Conservation (phyloP, 2,113 vertebrate genomes). For the Rhynchopsitta pachyrhyncha region DNA sequence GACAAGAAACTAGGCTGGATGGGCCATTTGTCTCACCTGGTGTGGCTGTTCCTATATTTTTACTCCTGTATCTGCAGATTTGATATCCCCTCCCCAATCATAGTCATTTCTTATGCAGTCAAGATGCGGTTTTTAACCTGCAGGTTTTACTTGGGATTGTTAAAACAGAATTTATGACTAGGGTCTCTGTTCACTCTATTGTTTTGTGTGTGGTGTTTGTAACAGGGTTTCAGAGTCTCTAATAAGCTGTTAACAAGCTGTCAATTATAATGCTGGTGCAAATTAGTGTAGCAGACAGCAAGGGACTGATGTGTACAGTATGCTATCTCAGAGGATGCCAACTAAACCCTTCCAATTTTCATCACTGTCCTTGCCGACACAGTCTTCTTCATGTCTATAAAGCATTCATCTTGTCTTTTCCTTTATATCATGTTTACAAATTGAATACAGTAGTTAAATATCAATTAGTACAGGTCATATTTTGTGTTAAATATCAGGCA, state of each 20-base stretch:
- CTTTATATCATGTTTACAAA: constrained; percentile 52
- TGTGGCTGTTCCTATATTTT: not conserved
- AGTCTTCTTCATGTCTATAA: not conserved
- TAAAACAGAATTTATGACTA: constrained; percentile 16
- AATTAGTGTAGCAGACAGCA: constrained; percentile 61
- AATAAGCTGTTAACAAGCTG: constrained; percentile 81
- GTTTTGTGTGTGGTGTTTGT: constrained; percentile 53
- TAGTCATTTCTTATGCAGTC: not conserved
- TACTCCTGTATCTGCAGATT: not conserved
- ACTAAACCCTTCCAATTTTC: constrained; percentile 47
- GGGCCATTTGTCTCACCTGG: not conserved
- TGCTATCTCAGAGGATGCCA: constrained; percentile 43
- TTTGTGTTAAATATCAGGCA: constrained; percentile 55
- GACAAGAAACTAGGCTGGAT: not conserved
- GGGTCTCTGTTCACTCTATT: constrained; percentile 34
- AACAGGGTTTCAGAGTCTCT: constrained; percentile 61
- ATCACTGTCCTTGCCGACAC: constrained; percentile 40
- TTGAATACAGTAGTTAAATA: constrained; percentile 59
- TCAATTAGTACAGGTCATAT: constrained; percentile 62
- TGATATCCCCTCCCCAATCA: not conserved
- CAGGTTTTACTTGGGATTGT: not conserved
- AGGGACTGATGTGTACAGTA: constrained; percentile 73
- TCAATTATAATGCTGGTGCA: constrained; percentile 73
- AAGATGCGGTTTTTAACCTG: constrained; percentile 4
- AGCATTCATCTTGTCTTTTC: constrained; percentile 19